Evolutionary conservation across 2,797 vertebrate genomes (phyloP).

Genomic region (Hapalemur alaotrensis): DNA sequence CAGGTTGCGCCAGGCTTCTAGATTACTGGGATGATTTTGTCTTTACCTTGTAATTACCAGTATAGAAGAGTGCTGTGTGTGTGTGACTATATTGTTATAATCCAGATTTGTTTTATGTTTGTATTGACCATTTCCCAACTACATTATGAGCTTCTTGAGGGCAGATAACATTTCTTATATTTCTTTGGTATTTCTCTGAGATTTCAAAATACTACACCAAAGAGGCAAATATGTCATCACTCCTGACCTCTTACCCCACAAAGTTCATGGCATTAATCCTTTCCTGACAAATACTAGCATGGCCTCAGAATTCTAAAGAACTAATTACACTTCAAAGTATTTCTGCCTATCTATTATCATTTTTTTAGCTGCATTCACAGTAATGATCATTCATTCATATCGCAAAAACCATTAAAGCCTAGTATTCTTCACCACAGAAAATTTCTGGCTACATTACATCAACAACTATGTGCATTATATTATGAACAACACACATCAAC

Average conservation of each 20-base stretch:
- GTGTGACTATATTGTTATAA: background rate
- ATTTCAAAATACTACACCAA: background rate
- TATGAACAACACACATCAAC: constrained; percentile 7
- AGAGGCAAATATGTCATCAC: background rate
- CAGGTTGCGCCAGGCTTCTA: background rate
- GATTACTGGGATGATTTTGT: background rate
- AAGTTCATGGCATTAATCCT: background rate
- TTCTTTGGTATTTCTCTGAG: background rate
- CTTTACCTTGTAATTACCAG: background rate
- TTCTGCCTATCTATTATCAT: background rate
- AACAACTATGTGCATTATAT: constrained; percentile 14
- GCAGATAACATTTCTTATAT: background rate
- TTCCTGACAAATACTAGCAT: background rate
- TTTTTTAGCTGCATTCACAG: constrained; percentile 5
- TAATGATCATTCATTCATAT: constrained; percentile 21
- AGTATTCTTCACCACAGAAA: constrained; percentile 34
- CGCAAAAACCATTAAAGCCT: constrained; percentile 27
- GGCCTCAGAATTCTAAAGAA: constrained; percentile 24
- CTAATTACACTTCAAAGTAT: constrained; percentile 10
- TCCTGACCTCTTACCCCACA: background rate
- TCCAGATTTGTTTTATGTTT: background rate
- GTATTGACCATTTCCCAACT: background rate
- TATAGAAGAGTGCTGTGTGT: background rate
- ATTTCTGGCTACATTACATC: constrained; percentile 34
- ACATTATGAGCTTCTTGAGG: background rate